Percentiles rank a stretch among this genome's conserved stretches.
phyloP scores from a whole-genome alignment of 2,797 vertebrate species.

The Xenentodon cancila region DNA sequence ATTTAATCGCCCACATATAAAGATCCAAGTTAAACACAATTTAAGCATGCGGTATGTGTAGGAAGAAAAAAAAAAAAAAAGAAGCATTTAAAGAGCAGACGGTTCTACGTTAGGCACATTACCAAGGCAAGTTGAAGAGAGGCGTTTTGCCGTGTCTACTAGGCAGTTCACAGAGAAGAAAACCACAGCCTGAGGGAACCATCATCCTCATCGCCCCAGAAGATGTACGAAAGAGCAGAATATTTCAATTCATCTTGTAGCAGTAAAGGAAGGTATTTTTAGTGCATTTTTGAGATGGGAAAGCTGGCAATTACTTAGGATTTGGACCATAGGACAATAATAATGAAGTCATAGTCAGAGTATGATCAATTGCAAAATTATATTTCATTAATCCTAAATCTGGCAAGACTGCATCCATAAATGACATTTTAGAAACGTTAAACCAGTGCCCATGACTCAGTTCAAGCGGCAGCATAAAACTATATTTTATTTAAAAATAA shows the following conservation, averaged over 20 bases:
- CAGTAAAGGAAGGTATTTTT: neutral
- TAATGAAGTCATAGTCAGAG: no score
- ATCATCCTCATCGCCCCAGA: conserved; percentile 20
- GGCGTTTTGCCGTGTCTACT: conserved; percentile 8
- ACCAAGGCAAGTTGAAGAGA: conserved; percentile 40
- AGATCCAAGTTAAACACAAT: conserved; percentile 7
- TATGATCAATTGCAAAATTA: no score
- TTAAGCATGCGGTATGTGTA: conserved; percentile 13
- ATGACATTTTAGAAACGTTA: no score
- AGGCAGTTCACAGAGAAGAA: conserved; percentile 10
- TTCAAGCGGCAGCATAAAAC: conserved; percentile 4
- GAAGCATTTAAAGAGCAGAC: conserved; percentile 30
- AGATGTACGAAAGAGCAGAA: conserved; percentile 11
- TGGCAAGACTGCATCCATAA: no score
- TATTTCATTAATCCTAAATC: no score
- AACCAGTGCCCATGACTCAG: neutral
- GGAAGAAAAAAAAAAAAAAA: conserved; percentile 8
- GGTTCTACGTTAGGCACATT: conserved; percentile 66
- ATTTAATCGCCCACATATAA: neutral
- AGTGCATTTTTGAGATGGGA: conserved; percentile 9
- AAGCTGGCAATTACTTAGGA: no score
- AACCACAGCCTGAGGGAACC: neutral
- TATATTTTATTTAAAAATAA: neutral
- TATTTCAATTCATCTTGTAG: conserved; percentile 16
- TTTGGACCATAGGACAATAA: no score